These are phyloP conservation scores for Alosa sapidissima DNA, from an alignment of 2,797 vertebrate genomes.

Conservation along the genomic window DNA sequence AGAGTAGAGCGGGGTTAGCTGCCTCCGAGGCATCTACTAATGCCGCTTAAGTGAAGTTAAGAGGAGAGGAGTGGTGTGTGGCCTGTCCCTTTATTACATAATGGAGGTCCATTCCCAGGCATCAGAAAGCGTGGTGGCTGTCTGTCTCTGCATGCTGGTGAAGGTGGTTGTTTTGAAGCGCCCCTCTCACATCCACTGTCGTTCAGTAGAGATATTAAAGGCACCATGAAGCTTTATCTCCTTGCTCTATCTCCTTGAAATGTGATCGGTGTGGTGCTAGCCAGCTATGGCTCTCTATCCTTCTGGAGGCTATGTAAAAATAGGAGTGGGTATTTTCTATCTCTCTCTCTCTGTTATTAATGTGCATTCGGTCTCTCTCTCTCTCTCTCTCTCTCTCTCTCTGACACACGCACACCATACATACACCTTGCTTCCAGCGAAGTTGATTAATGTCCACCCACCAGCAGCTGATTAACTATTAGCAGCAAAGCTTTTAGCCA, in stretches of 20 bases:
- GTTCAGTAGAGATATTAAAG: neutral
- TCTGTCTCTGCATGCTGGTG: neutral
- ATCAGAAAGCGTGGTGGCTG: neutral
- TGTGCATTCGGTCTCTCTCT: too few species aligned
- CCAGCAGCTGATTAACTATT: neutral
- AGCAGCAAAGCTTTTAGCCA: neutral
- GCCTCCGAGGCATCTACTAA: neutral
- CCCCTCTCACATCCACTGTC: neutral
- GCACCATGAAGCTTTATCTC: neutral
- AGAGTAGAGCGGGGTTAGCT: neutral
- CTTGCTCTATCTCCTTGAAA: neutral
- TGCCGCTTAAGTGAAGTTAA: neutral
- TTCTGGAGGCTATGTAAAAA: neutral
- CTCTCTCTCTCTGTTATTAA: too few species aligned
- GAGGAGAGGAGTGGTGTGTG: too few species aligned
- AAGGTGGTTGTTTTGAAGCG: neutral
- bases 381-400: neutral
- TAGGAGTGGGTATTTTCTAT: neutral
- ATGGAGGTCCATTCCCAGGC: neutral
- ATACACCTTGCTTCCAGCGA: neutral
- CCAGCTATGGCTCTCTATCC: neutral
- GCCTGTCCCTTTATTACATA: neutral
- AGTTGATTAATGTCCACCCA: neutral
- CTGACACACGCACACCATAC: neutral
- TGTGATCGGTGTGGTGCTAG: too few species aligned